Percentiles rank a stretch among this genome's conserved stretches.
phyloP scores from a whole-genome alignment of 2,113 vertebrate genomes.

The Lichenostomus cassidix region DNA sequence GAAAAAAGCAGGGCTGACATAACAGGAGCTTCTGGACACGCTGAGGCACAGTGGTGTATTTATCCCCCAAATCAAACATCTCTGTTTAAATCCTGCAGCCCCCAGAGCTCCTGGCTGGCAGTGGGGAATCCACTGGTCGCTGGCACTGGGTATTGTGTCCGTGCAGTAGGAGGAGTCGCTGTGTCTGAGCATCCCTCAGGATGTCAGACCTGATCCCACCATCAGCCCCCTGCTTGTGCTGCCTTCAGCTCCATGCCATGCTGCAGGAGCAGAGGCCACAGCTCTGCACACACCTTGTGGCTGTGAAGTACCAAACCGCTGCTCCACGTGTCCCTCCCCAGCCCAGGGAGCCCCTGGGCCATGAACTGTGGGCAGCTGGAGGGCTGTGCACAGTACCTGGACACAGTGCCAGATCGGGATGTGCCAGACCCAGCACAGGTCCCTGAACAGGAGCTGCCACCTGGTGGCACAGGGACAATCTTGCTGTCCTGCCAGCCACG shows the following conservation, averaged over 20 bases:
- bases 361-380: accelerated
- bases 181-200: neutral
- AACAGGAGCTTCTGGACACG: neutral
- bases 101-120: neutral
- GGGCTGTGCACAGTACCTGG: neutral
- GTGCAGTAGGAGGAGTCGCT: accelerated
- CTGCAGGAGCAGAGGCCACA: neutral
- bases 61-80: accelerated
- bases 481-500: neutral
- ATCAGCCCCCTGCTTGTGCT: accelerated
- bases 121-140: too few relatives aligned
- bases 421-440: neutral
- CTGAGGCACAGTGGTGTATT: neutral
- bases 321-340: accelerated
- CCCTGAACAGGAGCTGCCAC: slow-evolving; percentile 18
- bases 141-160: accelerated
- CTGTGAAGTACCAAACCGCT: neutral
- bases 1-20: neutral
- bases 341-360: neutral
- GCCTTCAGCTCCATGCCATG: accelerated
- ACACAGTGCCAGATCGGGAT: neutral
- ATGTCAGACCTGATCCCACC: neutral
- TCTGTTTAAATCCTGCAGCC: neutral
- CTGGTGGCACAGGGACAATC: slow-evolving; percentile 2
- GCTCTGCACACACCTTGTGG: neutral